Evolutionary conservation across 1,140 invertebrate genomes (phyloP).

Genomic region (Caenorhabditis briggsae): DNA sequence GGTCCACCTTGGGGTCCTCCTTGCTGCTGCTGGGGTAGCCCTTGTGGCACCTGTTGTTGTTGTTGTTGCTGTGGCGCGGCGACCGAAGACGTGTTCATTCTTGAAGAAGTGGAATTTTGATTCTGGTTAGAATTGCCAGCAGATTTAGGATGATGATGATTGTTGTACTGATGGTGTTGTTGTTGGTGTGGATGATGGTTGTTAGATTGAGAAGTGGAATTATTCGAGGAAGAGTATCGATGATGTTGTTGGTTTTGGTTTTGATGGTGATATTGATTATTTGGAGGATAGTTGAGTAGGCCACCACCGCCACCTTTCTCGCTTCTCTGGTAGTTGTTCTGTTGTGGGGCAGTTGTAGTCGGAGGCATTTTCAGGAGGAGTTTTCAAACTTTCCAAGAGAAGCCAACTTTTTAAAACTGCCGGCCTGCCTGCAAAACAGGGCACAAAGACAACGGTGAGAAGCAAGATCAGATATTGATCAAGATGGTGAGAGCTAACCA

Average conservation of each 20-base stretch:
- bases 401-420: background rate
- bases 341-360: conserved; percentile 2
- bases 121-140: too few species aligned
- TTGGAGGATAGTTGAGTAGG: background rate
- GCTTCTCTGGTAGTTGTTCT: conserved; percentile 25
- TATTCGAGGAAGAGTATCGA: background rate
- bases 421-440: background rate
- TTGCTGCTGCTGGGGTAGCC: background rate
- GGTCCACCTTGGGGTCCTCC: conserved; percentile 1
- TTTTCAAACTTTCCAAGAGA: too few species aligned
- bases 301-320: background rate
- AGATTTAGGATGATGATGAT: background rate
- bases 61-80: conserved; percentile 17
- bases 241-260: background rate
- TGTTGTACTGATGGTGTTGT: background rate
- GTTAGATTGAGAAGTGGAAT: background rate
- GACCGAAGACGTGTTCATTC: conserved; percentile 32
- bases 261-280: conserved; percentile 7
- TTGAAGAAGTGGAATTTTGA: background rate
- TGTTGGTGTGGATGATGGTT: background rate
- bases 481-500: background rate
- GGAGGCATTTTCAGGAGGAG: background rate
- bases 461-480: background rate
- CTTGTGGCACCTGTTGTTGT: conserved; percentile 19
- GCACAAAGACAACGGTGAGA: conserved; percentile 40